Evolutionary conservation across 2,113 vertebrate genomes (phyloP).

Genomic region (Oncorhynchus tshawytscha): DNA sequence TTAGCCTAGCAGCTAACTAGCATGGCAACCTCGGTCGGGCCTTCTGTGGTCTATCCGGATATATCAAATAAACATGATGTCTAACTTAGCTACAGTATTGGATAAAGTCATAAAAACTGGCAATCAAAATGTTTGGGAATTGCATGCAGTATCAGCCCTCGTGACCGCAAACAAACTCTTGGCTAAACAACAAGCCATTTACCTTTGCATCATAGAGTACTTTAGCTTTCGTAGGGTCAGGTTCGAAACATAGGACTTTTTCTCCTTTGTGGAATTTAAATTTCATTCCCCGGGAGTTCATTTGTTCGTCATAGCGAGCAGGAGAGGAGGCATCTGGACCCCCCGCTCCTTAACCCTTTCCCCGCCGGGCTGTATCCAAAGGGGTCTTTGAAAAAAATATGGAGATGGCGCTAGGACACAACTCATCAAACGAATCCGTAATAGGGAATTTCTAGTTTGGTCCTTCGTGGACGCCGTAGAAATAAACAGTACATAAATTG

Average conservation of each 20-base stretch:
- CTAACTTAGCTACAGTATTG: background rate
- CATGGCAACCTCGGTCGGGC: background rate
- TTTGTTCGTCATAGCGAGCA: conserved; percentile 95
- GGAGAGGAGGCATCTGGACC: conserved; percentile 70
- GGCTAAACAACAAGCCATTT: conserved; percentile 36
- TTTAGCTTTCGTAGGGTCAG: conserved; percentile 93
- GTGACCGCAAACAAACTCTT: background rate
- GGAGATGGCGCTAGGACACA: conserved; percentile 10
- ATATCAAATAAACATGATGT: background rate
- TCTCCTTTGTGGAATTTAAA: conserved; percentile 94
- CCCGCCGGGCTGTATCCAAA: conserved; percentile 27
- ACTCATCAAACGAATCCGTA: conserved; percentile 11
- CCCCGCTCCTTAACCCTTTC: conserved; percentile 72
- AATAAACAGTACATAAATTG: background rate
- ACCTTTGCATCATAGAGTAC: conserved; percentile 98
- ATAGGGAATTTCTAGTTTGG: background rate
- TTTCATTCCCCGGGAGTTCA: conserved; percentile 97
- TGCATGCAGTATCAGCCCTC: background rate
- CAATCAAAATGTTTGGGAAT: background rate
- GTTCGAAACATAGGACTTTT: conserved; percentile 96
- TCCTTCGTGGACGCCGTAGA: conserved; percentile 32
- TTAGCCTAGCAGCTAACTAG: no score
- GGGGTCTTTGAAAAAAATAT: conserved; percentile 20
- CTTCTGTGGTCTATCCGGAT: background rate
- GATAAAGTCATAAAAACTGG: background rate